Evolutionary conservation across 64 coral and sea anemone genomes (phyloP).

Genomic region (Catalaphyllia jardinei): DNA sequence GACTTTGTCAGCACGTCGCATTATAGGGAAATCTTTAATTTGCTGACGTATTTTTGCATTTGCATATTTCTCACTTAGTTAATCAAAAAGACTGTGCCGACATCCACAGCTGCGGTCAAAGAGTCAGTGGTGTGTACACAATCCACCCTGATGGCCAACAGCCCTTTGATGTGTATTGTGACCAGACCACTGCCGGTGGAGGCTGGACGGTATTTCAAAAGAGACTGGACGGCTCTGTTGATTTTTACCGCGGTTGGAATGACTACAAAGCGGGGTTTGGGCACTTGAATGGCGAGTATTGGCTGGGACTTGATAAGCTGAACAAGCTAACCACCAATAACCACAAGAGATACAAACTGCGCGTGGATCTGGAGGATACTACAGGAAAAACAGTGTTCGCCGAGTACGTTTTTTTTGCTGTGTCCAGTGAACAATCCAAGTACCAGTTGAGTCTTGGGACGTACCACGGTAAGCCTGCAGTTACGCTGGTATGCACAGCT

Average conservation of each 20-base stretch:
- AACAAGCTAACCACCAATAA: conserved; percentile 17
- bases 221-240: conserved; percentile 46
- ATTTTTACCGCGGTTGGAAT: conserved; percentile 47
- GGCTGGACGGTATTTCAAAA: conserved; percentile 54
- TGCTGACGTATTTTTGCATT: background rate
- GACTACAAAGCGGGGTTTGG: conserved; percentile 52
- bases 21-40: background rate
- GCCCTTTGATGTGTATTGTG: conserved; percentile 34
- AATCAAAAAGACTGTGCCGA: conserved; percentile 23
- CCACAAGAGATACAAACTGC: conserved; percentile 35
- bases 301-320: conserved; percentile 49
- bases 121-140: conserved; percentile 27
- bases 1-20: no score
- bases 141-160: conserved; percentile 12
- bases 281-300: conserved; percentile 6
- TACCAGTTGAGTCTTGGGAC: conserved; percentile 35
- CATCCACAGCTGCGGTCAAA: conserved; percentile 21
- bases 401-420: conserved; percentile 17
- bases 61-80: background rate
- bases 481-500: no score
- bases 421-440: conserved; percentile 15
- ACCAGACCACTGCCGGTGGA: conserved; percentile 41
- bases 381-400: conserved; percentile 8
- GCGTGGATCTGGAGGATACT: conserved; percentile 48
- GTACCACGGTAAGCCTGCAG: background rate